Evolutionary conservation across 2,888 invertebrate genomes (phyloP).

Genomic region (Callyntrura sp.): DNA sequence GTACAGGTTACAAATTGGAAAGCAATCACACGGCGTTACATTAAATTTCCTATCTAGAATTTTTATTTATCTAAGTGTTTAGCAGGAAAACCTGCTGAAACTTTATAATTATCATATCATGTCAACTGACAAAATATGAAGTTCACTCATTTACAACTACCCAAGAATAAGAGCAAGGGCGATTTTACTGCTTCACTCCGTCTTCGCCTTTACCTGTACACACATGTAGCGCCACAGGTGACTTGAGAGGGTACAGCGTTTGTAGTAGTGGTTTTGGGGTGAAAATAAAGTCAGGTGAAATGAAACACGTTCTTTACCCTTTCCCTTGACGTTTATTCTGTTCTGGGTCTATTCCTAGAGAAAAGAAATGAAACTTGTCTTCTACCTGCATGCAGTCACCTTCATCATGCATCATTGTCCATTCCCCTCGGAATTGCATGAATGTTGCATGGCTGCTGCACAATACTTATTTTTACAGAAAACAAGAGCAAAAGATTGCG

Average conservation of each 20-base stretch:
- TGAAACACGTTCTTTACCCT: constrained; percentile 1
- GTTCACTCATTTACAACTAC: neutral
- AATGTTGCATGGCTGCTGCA: neutral
- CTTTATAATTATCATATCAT: no score
- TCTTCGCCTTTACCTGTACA: neutral
- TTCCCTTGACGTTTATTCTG: neutral
- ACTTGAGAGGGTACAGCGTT: neutral
- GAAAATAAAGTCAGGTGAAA: constrained; percentile 11
- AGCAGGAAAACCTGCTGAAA: no score
- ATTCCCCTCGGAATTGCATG: no score
- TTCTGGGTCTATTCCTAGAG: neutral
- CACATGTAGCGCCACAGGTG: constrained; percentile 26
- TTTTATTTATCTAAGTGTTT: no score
- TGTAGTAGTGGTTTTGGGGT: neutral
- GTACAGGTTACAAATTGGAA: no score
- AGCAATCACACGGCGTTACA: no score
- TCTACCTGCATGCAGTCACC: no score
- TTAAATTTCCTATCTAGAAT: no score
- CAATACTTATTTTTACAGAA: neutral
- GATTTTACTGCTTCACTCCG: neutral
- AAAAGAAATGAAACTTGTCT: neutral
- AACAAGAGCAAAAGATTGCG: constrained; percentile 7
- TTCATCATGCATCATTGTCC: no score
- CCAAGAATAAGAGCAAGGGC: neutral
- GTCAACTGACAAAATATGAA: no score